phyloP scores from a whole-genome alignment of 2,113 vertebrate genomes.

The Grammomys dolichurus region DNA sequence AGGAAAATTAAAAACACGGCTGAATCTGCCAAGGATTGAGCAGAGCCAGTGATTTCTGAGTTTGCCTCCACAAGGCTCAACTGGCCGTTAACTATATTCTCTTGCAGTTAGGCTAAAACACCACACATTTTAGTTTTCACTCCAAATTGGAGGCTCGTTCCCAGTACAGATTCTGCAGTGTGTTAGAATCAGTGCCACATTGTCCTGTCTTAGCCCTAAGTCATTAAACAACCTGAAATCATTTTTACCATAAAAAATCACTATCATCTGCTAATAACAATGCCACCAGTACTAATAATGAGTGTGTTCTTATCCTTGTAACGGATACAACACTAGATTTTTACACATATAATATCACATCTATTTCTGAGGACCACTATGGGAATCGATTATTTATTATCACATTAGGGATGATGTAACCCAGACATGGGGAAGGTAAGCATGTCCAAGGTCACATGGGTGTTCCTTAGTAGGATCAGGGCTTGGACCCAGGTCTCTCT shows the following conservation, averaged over 20 bases:
- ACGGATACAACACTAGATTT: constrained; percentile 8
- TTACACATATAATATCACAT: constrained; percentile 36
- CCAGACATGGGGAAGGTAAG: background rate
- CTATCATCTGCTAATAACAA: constrained; percentile 18
- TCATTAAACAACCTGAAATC: constrained; percentile 26
- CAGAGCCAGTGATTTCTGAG: constrained; percentile 69
- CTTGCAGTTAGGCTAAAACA: constrained; percentile 63
- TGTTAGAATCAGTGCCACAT: background rate
- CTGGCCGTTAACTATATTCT: constrained; percentile 65
- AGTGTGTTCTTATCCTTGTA: background rate
- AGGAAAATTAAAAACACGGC: background rate
- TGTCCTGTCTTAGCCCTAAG: background rate
- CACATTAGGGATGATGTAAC: constrained; percentile 62
- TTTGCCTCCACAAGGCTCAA: constrained; percentile 77
- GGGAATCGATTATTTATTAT: background rate
- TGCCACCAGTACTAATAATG: background rate
- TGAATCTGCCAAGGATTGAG: constrained; percentile 74
- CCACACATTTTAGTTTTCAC: constrained; percentile 70
- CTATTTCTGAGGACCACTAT: constrained; percentile 23
- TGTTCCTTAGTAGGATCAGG: background rate
- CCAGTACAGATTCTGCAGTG: background rate
- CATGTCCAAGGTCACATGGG: constrained; percentile 31
- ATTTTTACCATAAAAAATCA: constrained; percentile 31
- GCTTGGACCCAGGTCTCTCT: constrained; percentile 3
- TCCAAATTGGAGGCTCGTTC: background rate